phyloP scores from a whole-genome alignment of 2,113 vertebrate genomes.

The Grallaria varia region DNA sequence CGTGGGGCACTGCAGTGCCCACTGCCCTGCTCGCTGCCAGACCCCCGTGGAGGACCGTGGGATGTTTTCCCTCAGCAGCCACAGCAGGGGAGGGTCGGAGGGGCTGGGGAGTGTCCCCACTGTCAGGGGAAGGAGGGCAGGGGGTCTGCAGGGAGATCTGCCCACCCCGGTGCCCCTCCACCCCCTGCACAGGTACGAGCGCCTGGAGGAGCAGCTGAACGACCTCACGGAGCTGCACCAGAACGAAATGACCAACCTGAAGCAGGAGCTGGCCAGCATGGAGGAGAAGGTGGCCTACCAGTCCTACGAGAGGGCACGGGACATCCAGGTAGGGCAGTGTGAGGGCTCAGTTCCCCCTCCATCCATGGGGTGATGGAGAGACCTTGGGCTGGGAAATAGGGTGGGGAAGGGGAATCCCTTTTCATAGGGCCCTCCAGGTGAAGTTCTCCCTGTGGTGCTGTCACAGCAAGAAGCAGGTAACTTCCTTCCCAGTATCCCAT shows the following conservation, averaged over 20 bases:
- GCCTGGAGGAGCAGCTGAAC: constrained; percentile 96
- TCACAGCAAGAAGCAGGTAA: not conserved
- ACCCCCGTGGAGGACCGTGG: not conserved
- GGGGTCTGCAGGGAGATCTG: not conserved
- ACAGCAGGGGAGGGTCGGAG: not conserved
- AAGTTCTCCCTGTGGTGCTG: not conserved
- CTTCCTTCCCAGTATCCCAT: not conserved
- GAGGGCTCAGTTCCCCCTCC: not conserved
- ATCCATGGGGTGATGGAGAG: fast-evolving
- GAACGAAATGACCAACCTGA: constrained; percentile 98
- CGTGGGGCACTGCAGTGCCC: not conserved
- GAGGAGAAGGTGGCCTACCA: constrained; percentile 99
- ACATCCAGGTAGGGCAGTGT: constrained; percentile 87
- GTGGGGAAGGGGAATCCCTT: not conserved
- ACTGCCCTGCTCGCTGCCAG: not conserved
- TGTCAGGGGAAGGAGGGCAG: not conserved
- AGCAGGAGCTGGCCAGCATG: constrained; percentile 98
- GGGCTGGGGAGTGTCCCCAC: not conserved
- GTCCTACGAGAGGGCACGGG: constrained; percentile 94
- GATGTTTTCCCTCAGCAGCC: not conserved
- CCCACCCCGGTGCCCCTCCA: not conserved
- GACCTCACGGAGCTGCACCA: constrained; percentile 97
- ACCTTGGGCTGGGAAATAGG: not conserved
- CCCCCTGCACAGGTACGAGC: constrained; percentile 82
- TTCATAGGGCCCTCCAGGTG: not conserved